Evolutionary conservation across 37 sponge, comb jelly and placozoan species (phyloP), one percentile per base, ranked within the genome.

Genomic region (Halichondria panicea): DNA sequence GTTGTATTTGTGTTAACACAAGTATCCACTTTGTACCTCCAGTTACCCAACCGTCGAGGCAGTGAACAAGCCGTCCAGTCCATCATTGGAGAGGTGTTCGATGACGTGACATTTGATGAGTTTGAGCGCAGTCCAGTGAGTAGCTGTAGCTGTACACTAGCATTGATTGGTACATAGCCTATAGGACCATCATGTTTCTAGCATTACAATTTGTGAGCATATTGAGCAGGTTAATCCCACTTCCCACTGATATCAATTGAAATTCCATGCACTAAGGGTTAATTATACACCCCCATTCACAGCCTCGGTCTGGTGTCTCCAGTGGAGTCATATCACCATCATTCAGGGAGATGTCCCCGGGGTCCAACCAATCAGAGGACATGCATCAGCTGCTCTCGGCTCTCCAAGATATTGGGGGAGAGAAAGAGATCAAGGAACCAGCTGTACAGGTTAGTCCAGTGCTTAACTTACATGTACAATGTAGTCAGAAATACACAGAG

Each of bases 71-170:
- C 77, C 22, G 63, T 84, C 55, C n/a, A 77, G 57, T 77, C 85
- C 25, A 71, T 84, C 38, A 76, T 84, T 53, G 77, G 78, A 25
- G 85, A 84, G 24, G 78, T 84, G 6, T 84, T 84, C 63, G 58
- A 53, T 70, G 85, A 84, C 9, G 48, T 84, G 4, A 69, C 84
- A 2, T 68, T 75, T 60, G 76, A 83, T 19, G 74, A 72, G 55
- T 81, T 81, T 72, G 82, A 81, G 42, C 43, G 40, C 34, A 39
- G 33, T 36, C 4, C 4, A 45, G 8, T 37, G 4, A n/a, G n/a
- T n/a, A n/a, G n/a, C n/a, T 48, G 43, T 25, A 66, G 2, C 67
- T 9, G 22, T 25, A 66, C 24, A 66, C 37, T 34, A 37, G 25
- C 1, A 37, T 66, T 15, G 15, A 0, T 37, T 37, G 32, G 21